These are phyloP conservation scores for Erythrocebus patas DNA, from an alignment of 2,113 vertebrate species.

Conservation along the genomic window DNA sequence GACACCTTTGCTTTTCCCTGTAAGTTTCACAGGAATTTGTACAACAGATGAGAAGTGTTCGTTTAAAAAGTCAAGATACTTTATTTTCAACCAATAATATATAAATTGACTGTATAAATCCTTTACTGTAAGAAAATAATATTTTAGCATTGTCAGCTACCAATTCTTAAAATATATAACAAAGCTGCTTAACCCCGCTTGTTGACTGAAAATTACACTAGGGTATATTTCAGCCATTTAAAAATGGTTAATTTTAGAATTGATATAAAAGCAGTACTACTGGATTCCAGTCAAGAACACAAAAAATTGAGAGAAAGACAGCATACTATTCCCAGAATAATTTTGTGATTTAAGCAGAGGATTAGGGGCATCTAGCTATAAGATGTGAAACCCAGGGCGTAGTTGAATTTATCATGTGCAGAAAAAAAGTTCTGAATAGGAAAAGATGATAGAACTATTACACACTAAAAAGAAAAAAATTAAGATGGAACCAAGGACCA, in stretches of 20 bases:
- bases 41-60: conserved; percentile 48
- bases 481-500: background rate
- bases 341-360: background rate
- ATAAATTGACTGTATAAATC: background rate
- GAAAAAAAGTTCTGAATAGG: background rate
- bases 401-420: background rate
- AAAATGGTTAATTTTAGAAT: background rate
- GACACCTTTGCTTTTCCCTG: background rate
- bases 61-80: background rate
- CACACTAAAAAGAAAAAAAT: background rate
- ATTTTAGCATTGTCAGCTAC: background rate
- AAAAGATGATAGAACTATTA: background rate
- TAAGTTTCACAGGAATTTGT: conserved; percentile 58
- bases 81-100: background rate
- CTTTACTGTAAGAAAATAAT: background rate
- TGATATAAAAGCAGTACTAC: background rate
- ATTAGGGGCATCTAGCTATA: background rate
- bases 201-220: background rate
- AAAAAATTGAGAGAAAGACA: background rate
- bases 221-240: background rate
- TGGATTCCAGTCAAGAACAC: background rate
- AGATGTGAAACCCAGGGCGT: background rate
- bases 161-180: background rate
- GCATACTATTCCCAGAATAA: background rate
- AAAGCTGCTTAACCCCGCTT: background rate